Evolutionary conservation across 2,888 invertebrate species (phyloP).

Genomic region (Ectemnius cavifrons): DNA sequence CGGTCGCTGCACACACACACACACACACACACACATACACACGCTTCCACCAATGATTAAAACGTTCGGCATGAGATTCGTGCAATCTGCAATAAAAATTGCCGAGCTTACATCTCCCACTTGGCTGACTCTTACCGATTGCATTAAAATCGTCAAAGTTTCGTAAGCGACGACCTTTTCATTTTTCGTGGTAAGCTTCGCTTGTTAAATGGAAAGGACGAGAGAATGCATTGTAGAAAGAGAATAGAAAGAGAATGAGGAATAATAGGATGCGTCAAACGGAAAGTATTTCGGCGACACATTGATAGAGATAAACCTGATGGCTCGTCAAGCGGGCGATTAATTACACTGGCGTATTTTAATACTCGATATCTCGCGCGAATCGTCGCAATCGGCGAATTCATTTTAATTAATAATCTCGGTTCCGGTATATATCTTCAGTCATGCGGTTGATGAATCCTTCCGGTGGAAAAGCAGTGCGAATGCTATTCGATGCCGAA

Average conservation of each 20-base stretch:
- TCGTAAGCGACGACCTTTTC: constrained; percentile 11
- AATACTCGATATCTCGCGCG: too few species aligned
- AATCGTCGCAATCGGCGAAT: too few species aligned
- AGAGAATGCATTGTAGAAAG: background rate
- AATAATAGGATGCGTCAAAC: background rate
- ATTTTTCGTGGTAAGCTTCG: constrained; percentile 12
- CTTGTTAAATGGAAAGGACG: constrained; percentile 10
- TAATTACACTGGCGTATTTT: too few species aligned
- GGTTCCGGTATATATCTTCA: too few species aligned
- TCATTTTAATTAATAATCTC: too few species aligned
- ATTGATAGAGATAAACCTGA: constrained; percentile 4
- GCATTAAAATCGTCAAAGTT: constrained; percentile 14
- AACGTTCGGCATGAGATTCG: constrained; percentile 20
- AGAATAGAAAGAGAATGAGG: background rate
- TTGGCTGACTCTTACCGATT: constrained; percentile 14
- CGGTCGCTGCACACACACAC: too few species aligned
- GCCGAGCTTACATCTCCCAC: constrained; percentile 11
- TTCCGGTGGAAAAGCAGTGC: too few species aligned
- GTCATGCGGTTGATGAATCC: too few species aligned
- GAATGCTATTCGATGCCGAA: too few species aligned
- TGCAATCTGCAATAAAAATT: constrained; percentile 26
- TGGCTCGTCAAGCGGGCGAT: too few species aligned
- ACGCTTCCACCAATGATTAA: background rate
- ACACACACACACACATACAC: too few species aligned
- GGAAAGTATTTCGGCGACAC: constrained; percentile 3